Conservation (phyloP, 2,113 vertebrate genomes). For the Odontesthes bonariensis region DNA sequence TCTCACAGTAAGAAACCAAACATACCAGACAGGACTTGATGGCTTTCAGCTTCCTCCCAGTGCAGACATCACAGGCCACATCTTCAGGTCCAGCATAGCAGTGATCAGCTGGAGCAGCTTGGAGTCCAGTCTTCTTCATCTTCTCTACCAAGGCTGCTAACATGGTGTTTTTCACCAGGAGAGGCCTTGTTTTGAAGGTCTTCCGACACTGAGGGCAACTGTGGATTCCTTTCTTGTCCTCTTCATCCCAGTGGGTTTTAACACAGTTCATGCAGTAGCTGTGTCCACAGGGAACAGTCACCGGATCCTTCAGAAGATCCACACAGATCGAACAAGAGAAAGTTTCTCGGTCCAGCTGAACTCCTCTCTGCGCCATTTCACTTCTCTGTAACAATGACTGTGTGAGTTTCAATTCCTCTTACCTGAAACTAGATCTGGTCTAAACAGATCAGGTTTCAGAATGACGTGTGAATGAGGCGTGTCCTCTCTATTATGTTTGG, state of each 20-base stretch:
- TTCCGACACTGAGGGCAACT: slow-evolving; percentile 31
- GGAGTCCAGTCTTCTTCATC: not conserved
- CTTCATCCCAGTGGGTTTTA: not conserved
- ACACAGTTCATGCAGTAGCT: slow-evolving; percentile 18
- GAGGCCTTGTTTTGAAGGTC: not conserved
- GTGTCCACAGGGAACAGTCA: slow-evolving; percentile 15
- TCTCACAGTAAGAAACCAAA: not conserved
- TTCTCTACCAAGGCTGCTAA: not conserved
- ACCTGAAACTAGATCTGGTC: not conserved
- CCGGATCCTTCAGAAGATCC: slow-evolving; percentile 2
- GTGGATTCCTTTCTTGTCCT: not conserved
- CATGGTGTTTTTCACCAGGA: not conserved
- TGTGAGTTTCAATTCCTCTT: not conserved
- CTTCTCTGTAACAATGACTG: not conserved
- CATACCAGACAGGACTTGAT: not conserved
- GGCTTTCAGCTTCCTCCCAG: not conserved
- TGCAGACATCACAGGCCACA: slow-evolving; percentile 7
- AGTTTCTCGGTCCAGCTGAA: not conserved
- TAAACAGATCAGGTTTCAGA: not conserved
- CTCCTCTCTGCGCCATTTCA: not conserved
- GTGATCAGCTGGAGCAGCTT: slow-evolving; percentile 16
- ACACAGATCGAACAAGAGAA: slow-evolving; percentile 1
- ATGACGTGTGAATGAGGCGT: no score
- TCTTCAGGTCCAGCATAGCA: slow-evolving; percentile 9
- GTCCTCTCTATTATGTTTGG: no score